A percentile compares a stretch with the other conserved stretches of the same genome.
Conservation (phyloP, 2,113 vertebrate species). For the Polyodon spathula region DNA sequence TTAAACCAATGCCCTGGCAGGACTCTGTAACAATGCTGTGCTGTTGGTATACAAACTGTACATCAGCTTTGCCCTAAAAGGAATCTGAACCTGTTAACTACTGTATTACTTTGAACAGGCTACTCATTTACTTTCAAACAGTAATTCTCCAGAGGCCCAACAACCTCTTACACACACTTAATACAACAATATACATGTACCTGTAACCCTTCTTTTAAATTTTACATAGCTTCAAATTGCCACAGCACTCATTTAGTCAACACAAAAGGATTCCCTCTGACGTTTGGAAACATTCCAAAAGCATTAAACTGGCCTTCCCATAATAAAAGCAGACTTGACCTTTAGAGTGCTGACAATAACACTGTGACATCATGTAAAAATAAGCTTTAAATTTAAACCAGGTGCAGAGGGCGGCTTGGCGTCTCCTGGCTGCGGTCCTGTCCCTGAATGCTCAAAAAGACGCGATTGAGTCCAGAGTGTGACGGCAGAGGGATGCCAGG, state of each 20-base stretch:
- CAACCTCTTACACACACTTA: no score
- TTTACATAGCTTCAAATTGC: slow-evolving; percentile 5
- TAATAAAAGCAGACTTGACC: slow-evolving; percentile 43
- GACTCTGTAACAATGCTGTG: background rate
- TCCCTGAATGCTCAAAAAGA: slow-evolving; percentile 19
- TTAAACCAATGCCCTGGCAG: no score
- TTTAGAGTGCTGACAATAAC: slow-evolving; percentile 50
- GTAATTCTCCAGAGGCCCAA: background rate
- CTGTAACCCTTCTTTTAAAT: background rate
- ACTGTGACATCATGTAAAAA: slow-evolving; percentile 63
- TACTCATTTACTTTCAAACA: background rate
- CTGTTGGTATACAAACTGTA: background rate
- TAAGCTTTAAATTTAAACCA: slow-evolving; percentile 58
- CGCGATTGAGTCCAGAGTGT: slow-evolving; percentile 29
- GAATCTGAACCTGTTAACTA: background rate
- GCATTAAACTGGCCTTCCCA: background rate
- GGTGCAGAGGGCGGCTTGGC: slow-evolving; percentile 47
- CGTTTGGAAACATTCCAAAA: background rate
- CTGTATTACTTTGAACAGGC: background rate
- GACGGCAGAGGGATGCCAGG: slow-evolving; percentile 22
- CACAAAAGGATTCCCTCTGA: slow-evolving; percentile 11
- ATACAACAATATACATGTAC: no score
- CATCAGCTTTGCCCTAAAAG: background rate
- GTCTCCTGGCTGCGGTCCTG: slow-evolving; percentile 30
- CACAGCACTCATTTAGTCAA: slow-evolving; percentile 14